phyloP scores from a whole-genome alignment of 2,888 invertebrate species.

The Dryococelus australis region DNA sequence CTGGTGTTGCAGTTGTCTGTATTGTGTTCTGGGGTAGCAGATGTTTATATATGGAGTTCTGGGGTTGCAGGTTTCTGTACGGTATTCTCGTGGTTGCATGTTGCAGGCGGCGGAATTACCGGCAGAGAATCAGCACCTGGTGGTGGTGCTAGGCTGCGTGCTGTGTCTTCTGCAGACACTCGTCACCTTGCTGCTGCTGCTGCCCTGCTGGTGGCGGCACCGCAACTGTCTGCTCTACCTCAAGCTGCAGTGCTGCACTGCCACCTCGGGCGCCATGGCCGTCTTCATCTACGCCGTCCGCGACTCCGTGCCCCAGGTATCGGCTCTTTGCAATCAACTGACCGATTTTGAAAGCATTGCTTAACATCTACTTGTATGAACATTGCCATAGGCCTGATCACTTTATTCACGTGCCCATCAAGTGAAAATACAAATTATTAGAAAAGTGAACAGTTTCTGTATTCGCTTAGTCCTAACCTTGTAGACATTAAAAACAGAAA shows the following conservation, averaged over 20 bases:
- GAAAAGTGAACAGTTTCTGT: no score
- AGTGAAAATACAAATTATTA: no score
- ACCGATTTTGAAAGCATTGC: background rate
- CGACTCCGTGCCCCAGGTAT: slow-evolving; percentile 56
- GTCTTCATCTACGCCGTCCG: slow-evolving; percentile 58
- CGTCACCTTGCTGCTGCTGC: slow-evolving; percentile 60
- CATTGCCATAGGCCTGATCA: no score
- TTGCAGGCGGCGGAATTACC: background rate
- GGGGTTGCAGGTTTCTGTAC: no score
- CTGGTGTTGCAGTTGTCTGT: no score
- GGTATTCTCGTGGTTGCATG: no score
- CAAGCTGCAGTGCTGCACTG: slow-evolving; percentile 73
- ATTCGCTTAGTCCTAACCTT: no score
- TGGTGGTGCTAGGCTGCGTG: slow-evolving; percentile 64
- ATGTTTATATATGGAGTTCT: no score
- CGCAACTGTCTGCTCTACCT: slow-evolving; percentile 68
- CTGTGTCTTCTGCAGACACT: slow-evolving; percentile 62
- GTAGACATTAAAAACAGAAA: no score
- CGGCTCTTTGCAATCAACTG: background rate
- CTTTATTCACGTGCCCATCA: no score
- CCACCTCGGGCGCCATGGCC: slow-evolving; percentile 74
- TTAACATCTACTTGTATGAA: background rate
- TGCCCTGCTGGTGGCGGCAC: slow-evolving; percentile 61
- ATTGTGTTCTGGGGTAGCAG: no score
- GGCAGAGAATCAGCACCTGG: slow-evolving; percentile 32